Evolutionary conservation across 2,888 invertebrate genomes (phyloP).

Genomic region (Metallyticus violacea): DNA sequence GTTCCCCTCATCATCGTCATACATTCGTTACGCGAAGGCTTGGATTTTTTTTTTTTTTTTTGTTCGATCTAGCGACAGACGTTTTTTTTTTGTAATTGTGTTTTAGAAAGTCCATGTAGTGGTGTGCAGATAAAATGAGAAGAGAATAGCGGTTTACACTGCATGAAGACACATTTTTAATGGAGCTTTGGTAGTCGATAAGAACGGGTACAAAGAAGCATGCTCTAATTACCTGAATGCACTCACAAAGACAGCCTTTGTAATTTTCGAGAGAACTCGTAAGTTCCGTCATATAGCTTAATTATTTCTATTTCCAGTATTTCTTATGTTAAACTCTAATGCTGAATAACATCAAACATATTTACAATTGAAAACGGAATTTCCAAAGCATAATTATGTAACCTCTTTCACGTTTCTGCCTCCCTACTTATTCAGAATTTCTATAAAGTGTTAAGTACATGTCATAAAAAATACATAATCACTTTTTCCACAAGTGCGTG

Average conservation of each 20-base stretch:
- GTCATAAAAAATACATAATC: too few relatives aligned
- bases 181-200: background rate
- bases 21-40: background rate
- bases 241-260: background rate
- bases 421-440: too few relatives aligned
- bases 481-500: too few relatives aligned
- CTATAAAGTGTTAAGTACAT: too few relatives aligned
- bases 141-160: background rate
- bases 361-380: too few relatives aligned
- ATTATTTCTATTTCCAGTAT: too few relatives aligned
- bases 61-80: background rate
- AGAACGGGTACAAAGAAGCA: background rate
- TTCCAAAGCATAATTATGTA: too few relatives aligned
- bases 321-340: too few relatives aligned
- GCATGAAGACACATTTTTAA: background rate
- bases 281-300: too few relatives aligned
- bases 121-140: background rate
- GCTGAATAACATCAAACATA: too few relatives aligned
- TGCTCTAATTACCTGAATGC: background rate
- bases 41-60: background rate
- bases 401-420: too few relatives aligned
- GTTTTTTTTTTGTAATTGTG: background rate
- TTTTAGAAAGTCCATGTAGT: background rate
- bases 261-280: background rate
- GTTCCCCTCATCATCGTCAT: background rate